A percentile compares a stretch with the other conserved stretches of the same genome.
phyloP scores from a whole-genome alignment of 2,888 invertebrate genomes.

The Diarsia mendica region DNA sequence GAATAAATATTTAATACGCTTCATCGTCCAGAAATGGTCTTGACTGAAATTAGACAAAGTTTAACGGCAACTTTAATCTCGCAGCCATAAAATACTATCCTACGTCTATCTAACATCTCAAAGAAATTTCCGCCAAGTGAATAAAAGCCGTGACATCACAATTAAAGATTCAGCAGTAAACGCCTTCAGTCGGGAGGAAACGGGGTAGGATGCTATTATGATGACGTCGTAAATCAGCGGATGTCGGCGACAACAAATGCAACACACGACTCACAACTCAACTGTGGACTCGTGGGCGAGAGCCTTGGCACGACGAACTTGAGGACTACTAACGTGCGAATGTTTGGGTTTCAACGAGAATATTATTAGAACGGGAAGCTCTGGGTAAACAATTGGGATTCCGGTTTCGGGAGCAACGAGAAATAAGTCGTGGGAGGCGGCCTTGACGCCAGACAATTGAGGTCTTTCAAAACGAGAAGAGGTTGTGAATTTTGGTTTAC shows the following conservation, averaged over 20 bases:
- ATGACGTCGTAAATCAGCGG: conserved; percentile 82
- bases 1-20: background rate
- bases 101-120: background rate
- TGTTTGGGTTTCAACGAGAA: conserved; percentile 5
- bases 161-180: conserved; percentile 77
- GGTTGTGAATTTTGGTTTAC: background rate
- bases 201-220: conserved; percentile 76
- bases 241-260: conserved; percentile 88
- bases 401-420: background rate
- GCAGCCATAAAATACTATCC: conserved; percentile 3
- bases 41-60: background rate
- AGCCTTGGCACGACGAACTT: conserved; percentile 67
- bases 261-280: conserved; percentile 69
- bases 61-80: background rate
- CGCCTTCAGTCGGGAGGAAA: conserved; percentile 77
- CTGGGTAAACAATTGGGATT: background rate
- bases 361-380: conserved; percentile 13
- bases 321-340: conserved; percentile 56
- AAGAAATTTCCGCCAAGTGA: conserved; percentile 38
- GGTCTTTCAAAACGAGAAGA: background rate
- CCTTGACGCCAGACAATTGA: background rate
- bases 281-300: conserved; percentile 72
- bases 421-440: background rate
- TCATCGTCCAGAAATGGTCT: background rate
- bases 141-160: conserved; percentile 38